Conservation (phyloP, 2,888 invertebrate genomes). For the Gari tellinella region DNA sequence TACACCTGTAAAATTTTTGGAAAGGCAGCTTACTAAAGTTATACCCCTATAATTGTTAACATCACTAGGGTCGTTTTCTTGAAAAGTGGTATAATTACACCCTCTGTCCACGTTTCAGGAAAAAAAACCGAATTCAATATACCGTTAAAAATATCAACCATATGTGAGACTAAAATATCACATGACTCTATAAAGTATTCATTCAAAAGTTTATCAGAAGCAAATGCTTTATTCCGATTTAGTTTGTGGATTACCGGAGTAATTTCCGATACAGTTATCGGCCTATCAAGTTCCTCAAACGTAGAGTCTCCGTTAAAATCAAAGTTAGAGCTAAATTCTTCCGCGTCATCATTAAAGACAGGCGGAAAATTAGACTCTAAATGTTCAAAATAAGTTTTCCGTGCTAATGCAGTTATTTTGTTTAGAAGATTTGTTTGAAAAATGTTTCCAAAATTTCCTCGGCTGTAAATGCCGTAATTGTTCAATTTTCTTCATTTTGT, state of each 20-base stretch:
- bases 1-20: no score
- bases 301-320: slow-evolving; percentile 17
- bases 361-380: not conserved
- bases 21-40: slow-evolving; percentile 29
- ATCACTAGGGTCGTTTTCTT: slow-evolving; percentile 16
- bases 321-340: slow-evolving; percentile 5
- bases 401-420: no score
- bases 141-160: slow-evolving; percentile 27
- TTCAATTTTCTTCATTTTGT: no score
- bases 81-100: no score
- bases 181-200: no score
- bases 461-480: slow-evolving; percentile 6
- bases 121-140: no score
- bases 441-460: slow-evolving; percentile 19
- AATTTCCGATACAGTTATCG: slow-evolving; percentile 10
- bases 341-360: not conserved
- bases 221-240: slow-evolving; percentile 15
- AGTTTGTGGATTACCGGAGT: not conserved
- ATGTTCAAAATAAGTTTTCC: slow-evolving; percentile 8
- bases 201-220: slow-evolving; percentile 14
- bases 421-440: slow-evolving; percentile 3
- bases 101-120: no score
- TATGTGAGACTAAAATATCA: no score
- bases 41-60: slow-evolving; percentile 42
- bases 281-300: slow-evolving; percentile 21